Conservation (phyloP, 2,797 vertebrate genomes). For the Selene dorsalis region DNA sequence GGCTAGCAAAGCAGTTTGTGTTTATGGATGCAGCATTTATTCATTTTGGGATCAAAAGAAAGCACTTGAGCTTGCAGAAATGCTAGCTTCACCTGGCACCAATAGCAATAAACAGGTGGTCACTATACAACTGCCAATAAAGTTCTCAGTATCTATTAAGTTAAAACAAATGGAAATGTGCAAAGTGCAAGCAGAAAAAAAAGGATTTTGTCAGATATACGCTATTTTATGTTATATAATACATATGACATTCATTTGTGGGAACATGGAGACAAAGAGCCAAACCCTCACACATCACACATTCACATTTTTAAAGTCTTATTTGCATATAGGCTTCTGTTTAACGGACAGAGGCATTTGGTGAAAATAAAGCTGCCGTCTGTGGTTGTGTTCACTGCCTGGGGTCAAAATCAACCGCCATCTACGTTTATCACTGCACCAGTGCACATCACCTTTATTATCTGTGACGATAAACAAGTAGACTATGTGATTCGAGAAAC, state of each 20-base stretch:
- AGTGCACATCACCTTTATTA: not conserved
- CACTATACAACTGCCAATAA: slow-evolving; percentile 12
- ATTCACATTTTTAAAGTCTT: too few relatives aligned
- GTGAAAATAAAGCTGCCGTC: not conserved
- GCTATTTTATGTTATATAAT: too few relatives aligned
- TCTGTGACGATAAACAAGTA: not conserved
- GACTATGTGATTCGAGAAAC: not conserved
- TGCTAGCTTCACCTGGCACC: slow-evolving; percentile 35
- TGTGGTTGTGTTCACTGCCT: not conserved
- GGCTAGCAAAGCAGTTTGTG: slow-evolving; percentile 49
- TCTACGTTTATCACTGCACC: slow-evolving; percentile 4
- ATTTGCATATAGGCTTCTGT: not conserved
- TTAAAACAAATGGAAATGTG: not conserved
- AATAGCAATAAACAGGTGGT: slow-evolving; percentile 35
- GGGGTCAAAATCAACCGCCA: not conserved
- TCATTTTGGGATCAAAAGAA: slow-evolving; percentile 57
- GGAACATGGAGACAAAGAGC: too few relatives aligned
- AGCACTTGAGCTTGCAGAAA: slow-evolving; percentile 45
- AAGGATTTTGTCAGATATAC: not conserved
- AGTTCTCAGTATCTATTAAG: slow-evolving; percentile 14
- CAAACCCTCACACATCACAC: too few relatives aligned
- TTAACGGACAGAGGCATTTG: not conserved
- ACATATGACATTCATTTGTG: too few relatives aligned
- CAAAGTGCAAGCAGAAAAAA: not conserved
- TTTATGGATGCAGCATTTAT: slow-evolving; percentile 51